These are phyloP conservation scores for Stichodactyla mertensii DNA, from an alignment of 64 coral and sea anemone genomes.

Conservation along the genomic window DNA sequence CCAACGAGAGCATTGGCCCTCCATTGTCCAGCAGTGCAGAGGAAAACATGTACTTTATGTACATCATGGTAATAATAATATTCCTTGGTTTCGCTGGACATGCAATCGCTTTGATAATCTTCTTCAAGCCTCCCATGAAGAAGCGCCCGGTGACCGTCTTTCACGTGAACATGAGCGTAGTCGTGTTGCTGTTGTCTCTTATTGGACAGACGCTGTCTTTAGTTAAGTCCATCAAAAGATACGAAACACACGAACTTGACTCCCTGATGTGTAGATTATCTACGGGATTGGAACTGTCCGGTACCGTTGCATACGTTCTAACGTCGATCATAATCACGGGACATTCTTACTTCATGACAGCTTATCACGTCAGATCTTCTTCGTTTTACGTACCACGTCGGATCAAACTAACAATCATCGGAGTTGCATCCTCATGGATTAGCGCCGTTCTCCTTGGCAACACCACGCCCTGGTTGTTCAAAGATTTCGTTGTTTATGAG, in stretches of 20 bases:
- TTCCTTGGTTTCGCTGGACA: slow-evolving; percentile 5
- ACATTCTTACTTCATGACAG: not conserved
- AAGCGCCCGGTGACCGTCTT: not conserved
- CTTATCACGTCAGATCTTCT: not conserved
- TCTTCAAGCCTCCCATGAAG: not conserved
- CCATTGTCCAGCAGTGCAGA: not conserved
- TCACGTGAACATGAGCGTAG: not conserved
- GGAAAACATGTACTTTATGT: not conserved
- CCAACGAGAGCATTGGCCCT: not conserved
- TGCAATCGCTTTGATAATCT: not conserved
- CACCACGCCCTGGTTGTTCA: not conserved
- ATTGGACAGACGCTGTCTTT: not conserved
- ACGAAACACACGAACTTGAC: not conserved
- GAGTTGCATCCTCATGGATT: not conserved
- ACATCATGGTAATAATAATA: not conserved
- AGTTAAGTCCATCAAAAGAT: not conserved
- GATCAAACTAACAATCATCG: not conserved
- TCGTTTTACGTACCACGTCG: not conserved
- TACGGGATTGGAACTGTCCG: not conserved
- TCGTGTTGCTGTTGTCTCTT: not conserved
- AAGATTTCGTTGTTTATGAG: not conserved
- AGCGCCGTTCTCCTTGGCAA: not conserved
- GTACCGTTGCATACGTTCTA: not conserved
- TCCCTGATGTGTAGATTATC: not conserved
- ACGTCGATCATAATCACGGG: not conserved